Evolutionary conservation across 2,113 vertebrate species (phyloP).

Genomic region (Ictalurus punctatus): DNA sequence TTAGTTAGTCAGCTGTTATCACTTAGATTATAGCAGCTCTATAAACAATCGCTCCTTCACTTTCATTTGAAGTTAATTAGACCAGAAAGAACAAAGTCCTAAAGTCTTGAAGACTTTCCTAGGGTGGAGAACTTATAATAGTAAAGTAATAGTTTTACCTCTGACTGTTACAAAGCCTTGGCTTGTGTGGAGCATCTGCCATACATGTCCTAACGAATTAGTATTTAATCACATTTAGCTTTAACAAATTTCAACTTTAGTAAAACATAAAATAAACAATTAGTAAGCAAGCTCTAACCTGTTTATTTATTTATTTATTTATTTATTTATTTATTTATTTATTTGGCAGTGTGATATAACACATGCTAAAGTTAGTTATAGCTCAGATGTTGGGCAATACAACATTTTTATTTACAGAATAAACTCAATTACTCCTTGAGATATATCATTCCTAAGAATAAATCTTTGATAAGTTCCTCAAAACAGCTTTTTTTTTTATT

Average conservation of each 20-base stretch:
- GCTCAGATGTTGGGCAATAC: neutral
- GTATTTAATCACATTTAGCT: neutral
- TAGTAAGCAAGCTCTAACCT: neutral
- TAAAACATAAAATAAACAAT: neutral
- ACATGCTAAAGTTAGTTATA: neutral
- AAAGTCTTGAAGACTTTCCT: neutral
- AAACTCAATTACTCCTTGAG: neutral
- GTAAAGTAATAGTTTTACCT: neutral
- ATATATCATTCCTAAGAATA: neutral
- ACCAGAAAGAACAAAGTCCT: neutral
- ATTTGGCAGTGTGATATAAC: neutral
- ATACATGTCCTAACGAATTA: neutral
- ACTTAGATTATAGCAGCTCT: neutral
- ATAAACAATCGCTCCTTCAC: neutral
- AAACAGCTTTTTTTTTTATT: neutral
- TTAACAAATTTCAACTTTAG: neutral
- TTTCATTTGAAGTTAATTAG: neutral
- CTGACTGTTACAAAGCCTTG: neutral
- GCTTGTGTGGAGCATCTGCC: neutral
- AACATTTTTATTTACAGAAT: neutral
- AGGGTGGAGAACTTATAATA: neutral
- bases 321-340: neutral
- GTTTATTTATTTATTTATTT: neutral
- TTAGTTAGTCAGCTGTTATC: neutral
- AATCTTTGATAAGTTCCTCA: neutral